Conservation (phyloP, 2,888 invertebrate genomes). For the Acanthoscelides obtectus region DNA sequence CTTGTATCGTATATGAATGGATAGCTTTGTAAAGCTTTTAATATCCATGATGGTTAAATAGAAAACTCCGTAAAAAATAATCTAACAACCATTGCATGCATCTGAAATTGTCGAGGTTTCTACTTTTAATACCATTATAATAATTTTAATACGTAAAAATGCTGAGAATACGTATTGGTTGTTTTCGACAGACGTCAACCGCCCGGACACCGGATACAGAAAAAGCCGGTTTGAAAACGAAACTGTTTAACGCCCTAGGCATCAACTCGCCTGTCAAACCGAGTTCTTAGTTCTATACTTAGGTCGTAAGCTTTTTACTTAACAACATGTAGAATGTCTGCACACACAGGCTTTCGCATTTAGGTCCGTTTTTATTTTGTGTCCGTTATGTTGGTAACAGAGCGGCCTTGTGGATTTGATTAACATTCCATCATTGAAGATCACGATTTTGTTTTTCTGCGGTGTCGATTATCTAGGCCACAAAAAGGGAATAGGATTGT, state of each 20-base stretch:
- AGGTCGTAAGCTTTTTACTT: conserved; percentile 5
- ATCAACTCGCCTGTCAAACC: conserved; percentile 60
- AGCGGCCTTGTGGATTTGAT: neutral
- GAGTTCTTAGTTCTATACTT: conserved; percentile 37
- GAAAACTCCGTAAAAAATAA: too few relatives aligned
- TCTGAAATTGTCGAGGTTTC: neutral
- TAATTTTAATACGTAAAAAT: neutral
- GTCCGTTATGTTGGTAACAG: neutral
- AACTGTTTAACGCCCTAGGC: conserved; percentile 81
- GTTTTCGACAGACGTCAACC: conserved; percentile 56
- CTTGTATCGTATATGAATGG: too few relatives aligned
- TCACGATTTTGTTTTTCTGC: neutral
- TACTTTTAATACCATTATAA: neutral
- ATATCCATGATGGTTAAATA: too few relatives aligned
- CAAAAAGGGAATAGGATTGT: too few relatives aligned
- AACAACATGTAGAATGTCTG: neutral
- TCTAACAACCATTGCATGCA: too few relatives aligned
- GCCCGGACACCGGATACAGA: conserved; percentile 64
- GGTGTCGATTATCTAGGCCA: neutral
- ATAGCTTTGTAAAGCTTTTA: too few relatives aligned
- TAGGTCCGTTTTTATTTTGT: conserved; percentile 1
- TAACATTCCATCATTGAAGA: conserved; percentile 4
- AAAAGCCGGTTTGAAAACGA: conserved; percentile 75
- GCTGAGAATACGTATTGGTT: conserved; percentile 12
- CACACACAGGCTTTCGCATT: conserved; percentile 2